Conservation (phyloP, 2,888 invertebrate genomes). For the Drosophila anomelani region DNA sequence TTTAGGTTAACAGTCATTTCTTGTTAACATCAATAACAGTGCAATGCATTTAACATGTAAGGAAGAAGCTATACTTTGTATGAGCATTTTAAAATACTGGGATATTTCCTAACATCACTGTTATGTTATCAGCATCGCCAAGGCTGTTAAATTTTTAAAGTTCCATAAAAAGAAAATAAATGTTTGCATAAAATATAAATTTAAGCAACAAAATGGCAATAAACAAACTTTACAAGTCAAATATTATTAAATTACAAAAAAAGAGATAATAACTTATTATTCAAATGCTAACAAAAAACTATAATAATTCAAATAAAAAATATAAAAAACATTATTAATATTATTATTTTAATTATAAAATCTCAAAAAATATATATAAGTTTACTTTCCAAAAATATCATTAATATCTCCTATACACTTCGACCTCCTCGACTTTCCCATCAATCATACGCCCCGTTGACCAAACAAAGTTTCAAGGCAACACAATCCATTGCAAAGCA, state of each 20-base stretch:
- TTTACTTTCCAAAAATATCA: background rate
- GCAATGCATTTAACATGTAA: background rate
- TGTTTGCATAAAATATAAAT: background rate
- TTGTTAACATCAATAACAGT: no score
- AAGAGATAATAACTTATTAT: no score
- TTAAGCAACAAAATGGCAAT: rapidly evolving
- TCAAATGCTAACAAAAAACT: no score
- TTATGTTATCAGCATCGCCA: background rate
- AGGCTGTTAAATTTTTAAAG: background rate
- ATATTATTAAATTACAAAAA: background rate
- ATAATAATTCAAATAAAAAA: background rate
- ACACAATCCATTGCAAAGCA: background rate
- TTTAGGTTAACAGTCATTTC: background rate
- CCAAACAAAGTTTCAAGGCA: conserved; percentile 3
- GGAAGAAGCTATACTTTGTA: background rate
- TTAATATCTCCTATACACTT: background rate
- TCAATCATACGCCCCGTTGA: conserved; percentile 3
- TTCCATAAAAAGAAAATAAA: no score
- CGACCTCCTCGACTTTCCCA: background rate
- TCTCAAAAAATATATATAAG: background rate
- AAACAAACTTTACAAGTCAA: background rate
- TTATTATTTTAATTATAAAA: no score
- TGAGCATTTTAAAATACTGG: background rate
- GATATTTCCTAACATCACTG: background rate
- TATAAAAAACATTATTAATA: no score